Conservation (phyloP, 2,113 vertebrate species). For the Pollimyrus isidori region DNA sequence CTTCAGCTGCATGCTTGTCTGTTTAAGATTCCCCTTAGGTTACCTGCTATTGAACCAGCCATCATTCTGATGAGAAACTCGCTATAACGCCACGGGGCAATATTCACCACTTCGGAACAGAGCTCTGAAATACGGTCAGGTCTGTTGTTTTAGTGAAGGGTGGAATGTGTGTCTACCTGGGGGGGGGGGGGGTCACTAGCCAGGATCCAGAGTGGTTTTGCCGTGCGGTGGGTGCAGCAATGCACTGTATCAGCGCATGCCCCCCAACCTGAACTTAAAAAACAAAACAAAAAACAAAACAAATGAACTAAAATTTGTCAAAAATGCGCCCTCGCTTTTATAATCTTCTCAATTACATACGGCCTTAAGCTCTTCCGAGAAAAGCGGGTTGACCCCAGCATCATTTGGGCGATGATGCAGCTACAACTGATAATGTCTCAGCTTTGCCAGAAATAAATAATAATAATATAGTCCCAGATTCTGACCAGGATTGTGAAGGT, state of each 20-base stretch:
- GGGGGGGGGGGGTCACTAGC: too few relatives aligned
- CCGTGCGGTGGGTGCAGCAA: too few relatives aligned
- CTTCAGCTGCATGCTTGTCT: constrained; percentile 32
- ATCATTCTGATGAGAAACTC: background rate
- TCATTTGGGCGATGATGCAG: background rate
- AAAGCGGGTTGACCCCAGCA: background rate
- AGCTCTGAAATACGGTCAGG: background rate
- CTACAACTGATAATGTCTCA: background rate
- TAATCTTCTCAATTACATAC: background rate
- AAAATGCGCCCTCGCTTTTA: background rate
- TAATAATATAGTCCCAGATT: background rate
- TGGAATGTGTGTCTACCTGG: too few relatives aligned
- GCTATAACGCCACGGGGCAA: background rate
- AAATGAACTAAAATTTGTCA: background rate
- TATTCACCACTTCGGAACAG: background rate
- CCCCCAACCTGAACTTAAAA: too few relatives aligned
- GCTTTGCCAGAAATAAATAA: background rate
- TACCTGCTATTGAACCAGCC: background rate
- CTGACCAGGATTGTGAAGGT: background rate
- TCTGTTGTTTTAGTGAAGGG: background rate
- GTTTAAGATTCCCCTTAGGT: constrained; percentile 36
- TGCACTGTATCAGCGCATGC: too few relatives aligned
- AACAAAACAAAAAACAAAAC: background rate
- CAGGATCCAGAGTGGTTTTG: too few relatives aligned
- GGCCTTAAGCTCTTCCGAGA: background rate